phyloP scores from a whole-genome alignment of 2,888 invertebrate genomes.

The Stictocephala bisonia region DNA sequence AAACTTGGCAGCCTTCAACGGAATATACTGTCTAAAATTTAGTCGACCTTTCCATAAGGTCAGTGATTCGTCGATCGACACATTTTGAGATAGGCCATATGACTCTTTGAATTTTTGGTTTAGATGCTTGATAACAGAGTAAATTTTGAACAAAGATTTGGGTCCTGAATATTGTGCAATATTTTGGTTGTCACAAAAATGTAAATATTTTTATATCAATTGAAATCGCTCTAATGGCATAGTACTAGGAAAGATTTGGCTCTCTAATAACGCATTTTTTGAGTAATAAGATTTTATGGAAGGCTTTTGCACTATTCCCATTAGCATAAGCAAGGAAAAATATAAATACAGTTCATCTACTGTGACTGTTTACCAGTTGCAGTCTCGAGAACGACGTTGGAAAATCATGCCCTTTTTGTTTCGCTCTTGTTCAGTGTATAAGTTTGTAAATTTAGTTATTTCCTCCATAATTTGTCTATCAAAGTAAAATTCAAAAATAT shows the following conservation, averaged over 20 bases:
- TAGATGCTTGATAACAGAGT: background rate
- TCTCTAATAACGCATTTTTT: background rate
- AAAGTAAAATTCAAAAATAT: no score
- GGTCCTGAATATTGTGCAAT: no score
- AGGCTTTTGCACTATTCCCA: background rate
- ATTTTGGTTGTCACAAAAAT: conserved; percentile 5
- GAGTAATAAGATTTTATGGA: background rate
- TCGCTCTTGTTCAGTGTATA: no score
- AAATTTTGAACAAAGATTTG: background rate
- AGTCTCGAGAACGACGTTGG: no score
- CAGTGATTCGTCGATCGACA: background rate
- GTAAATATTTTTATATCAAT: background rate
- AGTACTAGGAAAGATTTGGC: background rate
- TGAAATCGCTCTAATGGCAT: background rate
- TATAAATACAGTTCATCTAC: no score
- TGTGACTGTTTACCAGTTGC: no score
- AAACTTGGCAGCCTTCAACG: background rate
- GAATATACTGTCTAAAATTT: conserved; percentile 5
- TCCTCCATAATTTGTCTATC: no score
- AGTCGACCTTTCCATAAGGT: background rate
- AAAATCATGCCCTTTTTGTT: no score
- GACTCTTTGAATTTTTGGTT: background rate
- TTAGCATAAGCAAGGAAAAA: conserved; percentile 17
- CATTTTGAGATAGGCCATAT: background rate
- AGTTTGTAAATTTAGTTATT: no score